Evolutionary conservation across 2,113 vertebrate genomes (phyloP).

Genomic region (Murina feae): DNA sequence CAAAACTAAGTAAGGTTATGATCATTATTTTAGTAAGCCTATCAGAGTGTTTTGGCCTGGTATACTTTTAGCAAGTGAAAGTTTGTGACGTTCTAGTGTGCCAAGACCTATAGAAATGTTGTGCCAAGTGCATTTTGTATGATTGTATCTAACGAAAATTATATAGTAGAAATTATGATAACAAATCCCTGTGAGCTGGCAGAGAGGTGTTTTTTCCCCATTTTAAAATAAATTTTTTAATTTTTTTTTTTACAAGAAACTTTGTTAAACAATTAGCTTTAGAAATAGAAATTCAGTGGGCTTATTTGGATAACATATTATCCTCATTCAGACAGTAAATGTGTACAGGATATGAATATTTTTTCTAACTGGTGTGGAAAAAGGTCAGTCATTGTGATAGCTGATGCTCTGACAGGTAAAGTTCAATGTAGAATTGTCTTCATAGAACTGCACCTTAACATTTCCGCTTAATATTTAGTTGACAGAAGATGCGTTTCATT

Average conservation of each 20-base stretch:
- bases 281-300: background rate
- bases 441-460: background rate
- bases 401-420: background rate
- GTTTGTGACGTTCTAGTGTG: background rate
- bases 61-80: background rate
- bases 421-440: background rate
- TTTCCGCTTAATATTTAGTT: background rate
- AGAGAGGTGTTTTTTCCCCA: background rate
- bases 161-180: background rate
- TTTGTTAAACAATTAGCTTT: background rate
- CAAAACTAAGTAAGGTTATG: background rate
- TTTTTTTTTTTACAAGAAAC: background rate
- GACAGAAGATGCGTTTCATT: background rate
- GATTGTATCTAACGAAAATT: slow-evolving; percentile 3
- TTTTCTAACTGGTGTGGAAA: background rate
- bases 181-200: background rate
- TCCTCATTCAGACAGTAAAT: background rate
- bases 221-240: background rate
- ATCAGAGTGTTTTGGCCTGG: background rate
- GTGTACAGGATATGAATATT: background rate
- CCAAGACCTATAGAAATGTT: background rate
- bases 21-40: background rate
- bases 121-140: background rate
- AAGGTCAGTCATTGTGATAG: background rate
- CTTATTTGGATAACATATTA: background rate